These are phyloP conservation scores for Ctenochaetus hawaiiensis DNA, from an alignment of 2,797 vertebrate species.

Conservation along the genomic window DNA sequence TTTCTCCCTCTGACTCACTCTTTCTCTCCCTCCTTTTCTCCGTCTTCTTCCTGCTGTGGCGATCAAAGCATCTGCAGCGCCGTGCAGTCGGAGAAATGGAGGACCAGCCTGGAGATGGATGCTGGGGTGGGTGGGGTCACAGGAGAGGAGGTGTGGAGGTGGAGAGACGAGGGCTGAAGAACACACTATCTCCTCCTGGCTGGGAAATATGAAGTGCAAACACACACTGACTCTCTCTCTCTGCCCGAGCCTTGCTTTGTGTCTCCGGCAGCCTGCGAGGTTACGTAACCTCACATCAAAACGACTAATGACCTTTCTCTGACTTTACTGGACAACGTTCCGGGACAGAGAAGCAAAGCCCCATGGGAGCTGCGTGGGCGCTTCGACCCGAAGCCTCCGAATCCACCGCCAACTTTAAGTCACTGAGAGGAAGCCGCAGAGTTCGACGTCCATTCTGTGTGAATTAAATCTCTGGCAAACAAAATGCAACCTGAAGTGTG, in stretches of 20 bases:
- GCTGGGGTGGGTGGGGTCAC: slow-evolving; percentile 24
- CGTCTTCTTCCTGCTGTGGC: slow-evolving; percentile 47
- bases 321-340: slow-evolving; percentile 65
- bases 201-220: slow-evolving; percentile 62
- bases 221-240: slow-evolving; percentile 8
- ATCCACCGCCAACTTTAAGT: slow-evolving; percentile 12
- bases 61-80: slow-evolving; percentile 69
- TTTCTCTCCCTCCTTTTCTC: slow-evolving; percentile 8
- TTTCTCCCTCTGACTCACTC: background rate
- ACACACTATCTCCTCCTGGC: slow-evolving; percentile 64
- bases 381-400: slow-evolving; percentile 29
- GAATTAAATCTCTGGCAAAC: slow-evolving; percentile 3
- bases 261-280: slow-evolving; percentile 47
- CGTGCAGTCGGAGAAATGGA: slow-evolving; percentile 52
- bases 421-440: background rate
- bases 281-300: slow-evolving; percentile 76
- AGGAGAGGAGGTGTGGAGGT: background rate
- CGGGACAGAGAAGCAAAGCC: slow-evolving; percentile 37
- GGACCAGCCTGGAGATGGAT: slow-evolving; percentile 19
- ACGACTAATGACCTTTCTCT: slow-evolving; percentile 64
- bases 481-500: slow-evolving; percentile 33
- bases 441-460: slow-evolving; percentile 2
- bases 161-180: slow-evolving; percentile 45
- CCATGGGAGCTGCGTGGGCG: slow-evolving; percentile 38
- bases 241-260: slow-evolving; percentile 43